Evolutionary conservation across 2,113 vertebrate genomes (phyloP), one percentile per base, ranked within the genome.

Genomic region (Panthera tigris): DNA sequence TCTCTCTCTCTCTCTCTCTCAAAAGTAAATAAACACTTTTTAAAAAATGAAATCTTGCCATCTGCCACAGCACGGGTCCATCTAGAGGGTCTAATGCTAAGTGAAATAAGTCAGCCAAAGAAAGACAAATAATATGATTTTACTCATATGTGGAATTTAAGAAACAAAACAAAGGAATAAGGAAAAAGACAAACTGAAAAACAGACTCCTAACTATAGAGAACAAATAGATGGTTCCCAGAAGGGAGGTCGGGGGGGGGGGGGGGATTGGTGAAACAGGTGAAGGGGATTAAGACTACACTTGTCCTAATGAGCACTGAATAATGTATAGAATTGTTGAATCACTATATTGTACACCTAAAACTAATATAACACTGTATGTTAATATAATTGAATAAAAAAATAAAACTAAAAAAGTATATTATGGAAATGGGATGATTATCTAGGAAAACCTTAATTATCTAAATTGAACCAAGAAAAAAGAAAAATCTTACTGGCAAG

Each of bases 391-490:
- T 61, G 57, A 61, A 61, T 65, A 29, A 13, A 65, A 65, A 25
- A 25, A 63, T 25, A 63, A 25, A 65, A 65, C 12, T 29, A 4
- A 29, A 13, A 31, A 82, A 91, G 76, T 81, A 76, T 73, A 39
- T 63, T 52, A 36, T 5, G 45, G 39, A 94, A 91, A 82, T 76
- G 29, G 3, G 13, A 29, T 90, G 61, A 84, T 68, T 86, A 90
- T 66, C 52, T 82, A 68, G 81, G 61, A 55, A 93, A 94, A 36
- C 0, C 7, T 61, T 82, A 81, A 87, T 91, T 82, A 16, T 29
- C 33, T 63, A 91, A 91, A 63, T 87, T 78, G 41, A 94, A 82
- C 50, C 16, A 82, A 91, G n/a, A 81, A 39, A 12, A 94, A 94
- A 87, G 91, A 23, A 41, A 91, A 82, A 69, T 85, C 14, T 76